phyloP scores from a whole-genome alignment of 2,113 vertebrate species.

The Gila orcuttii region DNA sequence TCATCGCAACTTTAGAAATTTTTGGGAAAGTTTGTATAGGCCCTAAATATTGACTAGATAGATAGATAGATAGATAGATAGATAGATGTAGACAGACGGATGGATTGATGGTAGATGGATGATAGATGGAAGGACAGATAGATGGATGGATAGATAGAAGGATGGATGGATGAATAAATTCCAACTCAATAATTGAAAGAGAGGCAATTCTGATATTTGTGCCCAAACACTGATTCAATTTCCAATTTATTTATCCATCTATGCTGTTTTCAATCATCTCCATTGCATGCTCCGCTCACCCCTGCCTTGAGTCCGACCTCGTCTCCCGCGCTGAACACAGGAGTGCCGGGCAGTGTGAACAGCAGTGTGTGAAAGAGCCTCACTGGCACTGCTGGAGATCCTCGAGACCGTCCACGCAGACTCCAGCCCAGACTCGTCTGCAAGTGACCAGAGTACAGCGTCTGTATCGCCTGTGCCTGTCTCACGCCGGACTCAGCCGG shows the following conservation, averaged over 20 bases:
- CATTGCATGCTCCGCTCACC: constrained; percentile 12
- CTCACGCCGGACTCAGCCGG: constrained; percentile 48
- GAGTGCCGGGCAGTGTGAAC: constrained; percentile 85
- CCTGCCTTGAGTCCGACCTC: constrained; percentile 78
- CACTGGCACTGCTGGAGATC: constrained; percentile 61
- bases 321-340: constrained; percentile 84
- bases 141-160: background rate
- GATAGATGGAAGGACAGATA: background rate
- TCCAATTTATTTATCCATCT: background rate
- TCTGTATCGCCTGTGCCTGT: constrained; percentile 53
- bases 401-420: constrained; percentile 56
- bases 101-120: background rate
- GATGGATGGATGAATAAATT: background rate
- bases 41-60: background rate
- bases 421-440: constrained; percentile 73
- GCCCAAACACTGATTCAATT: background rate
- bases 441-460: constrained; percentile 53
- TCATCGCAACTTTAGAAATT: background rate
- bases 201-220: background rate
- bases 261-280: no score
- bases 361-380: constrained; percentile 83
- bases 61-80: no score
- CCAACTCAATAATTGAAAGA: background rate
- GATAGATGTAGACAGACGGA: background rate
- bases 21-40: background rate